A percentile compares a stretch with the other conserved stretches of the same genome.
Conservation (phyloP, 2,888 invertebrate genomes). For the Agrypnus murinus region DNA sequence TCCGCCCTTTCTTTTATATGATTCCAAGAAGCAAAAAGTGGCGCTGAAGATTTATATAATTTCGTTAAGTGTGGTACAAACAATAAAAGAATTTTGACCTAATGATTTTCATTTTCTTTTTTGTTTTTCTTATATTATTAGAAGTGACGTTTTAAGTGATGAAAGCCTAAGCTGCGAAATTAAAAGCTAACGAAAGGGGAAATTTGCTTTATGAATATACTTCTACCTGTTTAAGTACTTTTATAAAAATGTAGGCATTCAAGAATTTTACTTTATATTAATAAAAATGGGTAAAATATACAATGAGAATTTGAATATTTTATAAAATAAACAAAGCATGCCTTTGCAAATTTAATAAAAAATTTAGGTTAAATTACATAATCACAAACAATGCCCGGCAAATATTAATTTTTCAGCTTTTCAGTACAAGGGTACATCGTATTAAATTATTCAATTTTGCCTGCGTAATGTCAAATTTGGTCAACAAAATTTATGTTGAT, state of each 20-base stretch:
- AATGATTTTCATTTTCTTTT: neutral
- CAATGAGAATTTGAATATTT: too few species aligned
- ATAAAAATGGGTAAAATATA: neutral
- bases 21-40: neutral
- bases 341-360: too few species aligned
- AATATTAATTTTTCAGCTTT: neutral
- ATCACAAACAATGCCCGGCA: too few species aligned
- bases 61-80: neutral
- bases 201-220: too few species aligned
- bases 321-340: too few species aligned
- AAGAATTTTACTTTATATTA: neutral
- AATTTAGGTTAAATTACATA: too few species aligned
- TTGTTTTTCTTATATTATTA: neutral
- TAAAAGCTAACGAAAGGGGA: neutral
- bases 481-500: neutral
- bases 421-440: neutral
- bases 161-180: neutral
- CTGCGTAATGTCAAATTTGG: conserved; percentile 1
- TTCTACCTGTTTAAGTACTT: too few species aligned
- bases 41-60: neutral
- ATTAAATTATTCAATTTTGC: neutral
- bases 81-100: too few species aligned
- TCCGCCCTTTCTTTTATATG: too few species aligned
- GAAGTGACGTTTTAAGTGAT: conserved; percentile 9
- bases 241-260: too few species aligned